phyloP scores from a whole-genome alignment of 1,140 invertebrate genomes.

The Drosophila fuyamai region DNA sequence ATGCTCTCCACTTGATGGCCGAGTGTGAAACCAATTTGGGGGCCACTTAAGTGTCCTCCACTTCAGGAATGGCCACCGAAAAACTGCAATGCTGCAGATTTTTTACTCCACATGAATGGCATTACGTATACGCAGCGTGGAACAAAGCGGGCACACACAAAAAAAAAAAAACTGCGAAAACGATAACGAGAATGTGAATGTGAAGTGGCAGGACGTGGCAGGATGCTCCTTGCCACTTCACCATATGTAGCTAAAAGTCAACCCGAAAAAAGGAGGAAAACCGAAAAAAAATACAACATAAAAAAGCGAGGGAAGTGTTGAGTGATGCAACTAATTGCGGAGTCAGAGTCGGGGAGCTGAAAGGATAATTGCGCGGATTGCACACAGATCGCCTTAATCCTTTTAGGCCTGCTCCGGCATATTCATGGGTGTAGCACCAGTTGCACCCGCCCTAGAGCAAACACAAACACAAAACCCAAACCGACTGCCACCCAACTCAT shows the following conservation, averaged over 20 bases:
- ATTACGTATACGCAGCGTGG: slow-evolving; percentile 73
- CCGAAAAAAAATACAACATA: slow-evolving; percentile 1
- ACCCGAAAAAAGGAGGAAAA: slow-evolving; percentile 55
- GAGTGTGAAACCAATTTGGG: slow-evolving; percentile 79
- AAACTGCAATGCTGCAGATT: slow-evolving; percentile 39
- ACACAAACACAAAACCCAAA: slow-evolving; percentile 18
- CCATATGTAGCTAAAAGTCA: slow-evolving; percentile 77
- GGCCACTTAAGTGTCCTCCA: slow-evolving; percentile 76
- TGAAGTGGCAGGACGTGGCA: slow-evolving; percentile 41
- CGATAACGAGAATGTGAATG: slow-evolving; percentile 37
- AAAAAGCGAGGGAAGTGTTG: slow-evolving; percentile 62
- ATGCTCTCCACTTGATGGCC: slow-evolving; percentile 60
- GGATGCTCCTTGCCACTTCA: slow-evolving; percentile 32
- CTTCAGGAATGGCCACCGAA: slow-evolving; percentile 56
- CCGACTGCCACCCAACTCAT: slow-evolving; percentile 54
- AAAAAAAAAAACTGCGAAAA: slow-evolving; percentile 14
- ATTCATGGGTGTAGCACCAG: slow-evolving; percentile 42
- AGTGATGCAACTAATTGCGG: slow-evolving; percentile 83
- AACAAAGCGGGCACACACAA: slow-evolving; percentile 56
- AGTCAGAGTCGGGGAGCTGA: slow-evolving; percentile 44
- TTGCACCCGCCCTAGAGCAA: slow-evolving; percentile 48
- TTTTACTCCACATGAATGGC: slow-evolving; percentile 49
- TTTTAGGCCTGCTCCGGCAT: slow-evolving; percentile 65
- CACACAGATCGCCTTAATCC: slow-evolving; percentile 82
- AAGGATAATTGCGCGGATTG: slow-evolving; percentile 83